Base-by-base conservation (phyloP, 2,113 vertebrate species). In the Ardeotis arabs region DNA sequence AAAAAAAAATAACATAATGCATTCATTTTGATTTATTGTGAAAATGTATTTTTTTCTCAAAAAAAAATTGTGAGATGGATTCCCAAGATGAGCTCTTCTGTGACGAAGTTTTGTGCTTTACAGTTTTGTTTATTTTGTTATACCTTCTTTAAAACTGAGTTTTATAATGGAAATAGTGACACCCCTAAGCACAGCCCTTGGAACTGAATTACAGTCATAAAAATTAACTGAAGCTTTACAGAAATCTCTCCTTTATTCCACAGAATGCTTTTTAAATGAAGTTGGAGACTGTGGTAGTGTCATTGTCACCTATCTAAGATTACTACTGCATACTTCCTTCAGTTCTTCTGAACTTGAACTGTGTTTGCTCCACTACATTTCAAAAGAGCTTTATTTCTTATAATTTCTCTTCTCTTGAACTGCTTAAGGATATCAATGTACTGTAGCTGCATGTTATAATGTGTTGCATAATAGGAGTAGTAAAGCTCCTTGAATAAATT, bases 401-500 rank as follows among this genome's bases (percentile, higher is more conserved):
- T 45, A 72, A 44, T 4, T 91, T 63, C 15, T 84, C 12, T 74
- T 68, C 17, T 74, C 7, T 39, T 74, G 63, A 93, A 59, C 29
- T 7, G 4, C 33, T 90, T 66, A 66, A 55, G 37, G 67, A 78
- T 84, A 64, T 41, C 60, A 75, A 2, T 53, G 23, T 53, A 28
- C 10, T 50, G 33, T 78, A 94, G 56, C 63, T 73, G 44, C 28
- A 60, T 77, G 13, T 50, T 85, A 60, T 60, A 81, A 66, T 60
- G 28, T 81, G 22, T 62, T 68, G 21, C 16, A 31, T 88, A 89
- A 78, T 47, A 81, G 13, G 24, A 93, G 64, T 29, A 74, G 33
- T 31, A 87, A 90, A 89, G 5, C 17, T 84, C 19, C 55, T 81
- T 75, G 39, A 80, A 84, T 81, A 90, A 86, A 82, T 67, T 87